Evolutionary conservation across 2,888 invertebrate species (phyloP), one percentile per base, ranked within the genome.

Genomic region (Heterodera filipjevi): DNA sequence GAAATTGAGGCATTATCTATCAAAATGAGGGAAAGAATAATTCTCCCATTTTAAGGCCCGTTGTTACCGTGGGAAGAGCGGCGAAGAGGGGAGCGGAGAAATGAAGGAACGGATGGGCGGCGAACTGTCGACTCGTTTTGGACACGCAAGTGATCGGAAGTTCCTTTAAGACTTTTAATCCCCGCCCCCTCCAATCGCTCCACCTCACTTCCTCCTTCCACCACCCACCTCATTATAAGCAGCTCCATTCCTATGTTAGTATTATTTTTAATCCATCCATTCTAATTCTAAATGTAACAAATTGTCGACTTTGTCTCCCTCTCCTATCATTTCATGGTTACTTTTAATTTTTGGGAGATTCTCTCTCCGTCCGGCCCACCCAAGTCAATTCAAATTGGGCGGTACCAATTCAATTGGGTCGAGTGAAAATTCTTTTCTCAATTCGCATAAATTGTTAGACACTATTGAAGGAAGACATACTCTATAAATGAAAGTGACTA

Each of bases 1-100:
- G 85, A 85, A 71, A 85, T 85, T 82, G 84, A 84, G 78, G 85
- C 85, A 16, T 79, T 80, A 8, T 22, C 16, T 6, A 22, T 10
- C 3, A 27, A 33, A 32, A 10, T 33, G 68, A 33, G 27, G 1
- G 1, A 32, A 33, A 49, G 46, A 2, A 12, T 71, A 27, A 53
- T 19, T 35, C 30, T 35, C 46, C 64, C 64, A 0, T 39, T 39
- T 39, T 71, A 19, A 71, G 53, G n/a, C 12, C n/a, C 64, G 32
- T 74, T 74, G 39, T 53, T 74, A 32, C 49, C 39, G 64, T 39
- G 39, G 68, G 32, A 59, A 59, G 33, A 22, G 6, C 33, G 19
- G 33, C 19, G 35, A 33, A 3, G 68, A 16, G 22, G 35, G 33
- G 2, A 49, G 75, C 64, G 66, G 22, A 19, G 66, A 32, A 64